Conservation (phyloP, 30 jellyfish, hydroid and myxozoan species). For the Hydractinia echinata region DNA sequence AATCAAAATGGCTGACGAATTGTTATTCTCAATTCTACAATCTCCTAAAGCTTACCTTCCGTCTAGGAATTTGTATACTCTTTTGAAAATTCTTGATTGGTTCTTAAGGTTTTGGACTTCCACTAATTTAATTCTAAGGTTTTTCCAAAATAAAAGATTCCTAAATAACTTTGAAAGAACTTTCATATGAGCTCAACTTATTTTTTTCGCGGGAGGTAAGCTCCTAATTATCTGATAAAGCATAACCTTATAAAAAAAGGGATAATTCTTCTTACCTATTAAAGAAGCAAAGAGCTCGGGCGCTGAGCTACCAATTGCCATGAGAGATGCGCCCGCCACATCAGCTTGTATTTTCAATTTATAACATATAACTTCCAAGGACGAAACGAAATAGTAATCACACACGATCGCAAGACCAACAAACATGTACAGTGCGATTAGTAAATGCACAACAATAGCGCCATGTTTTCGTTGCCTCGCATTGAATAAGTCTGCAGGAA, state of each 20-base stretch:
- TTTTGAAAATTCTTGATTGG: no score
- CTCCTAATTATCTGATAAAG: no score
- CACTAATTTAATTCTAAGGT: neutral
- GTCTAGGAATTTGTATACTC: neutral
- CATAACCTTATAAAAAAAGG: no score
- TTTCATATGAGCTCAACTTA: no score
- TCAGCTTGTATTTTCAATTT: conserved; percentile 70
- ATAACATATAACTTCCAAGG: conserved; percentile 76
- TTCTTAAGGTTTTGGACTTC: no score
- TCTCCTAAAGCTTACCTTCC: neutral
- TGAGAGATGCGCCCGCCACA: conserved; percentile 97
- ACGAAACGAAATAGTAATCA: conserved; percentile 85
- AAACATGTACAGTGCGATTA: conserved; percentile 76
- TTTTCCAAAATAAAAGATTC: no score
- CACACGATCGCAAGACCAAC: conserved; percentile 82
- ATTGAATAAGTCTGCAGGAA: conserved; percentile 74
- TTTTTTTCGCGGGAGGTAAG: no score
- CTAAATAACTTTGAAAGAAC: no score
- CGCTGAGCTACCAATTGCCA: conserved; percentile 97
- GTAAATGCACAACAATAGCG: conserved; percentile 61
- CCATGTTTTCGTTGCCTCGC: conserved; percentile 53
- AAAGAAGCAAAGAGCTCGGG: conserved; percentile 93
- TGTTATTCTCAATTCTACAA: neutral
- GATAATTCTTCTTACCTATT: conserved; percentile 42
- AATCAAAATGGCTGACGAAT: no score